Evolutionary conservation across 2,888 invertebrate species (phyloP).

Genomic region (Rhorus exstirpatorius): DNA sequence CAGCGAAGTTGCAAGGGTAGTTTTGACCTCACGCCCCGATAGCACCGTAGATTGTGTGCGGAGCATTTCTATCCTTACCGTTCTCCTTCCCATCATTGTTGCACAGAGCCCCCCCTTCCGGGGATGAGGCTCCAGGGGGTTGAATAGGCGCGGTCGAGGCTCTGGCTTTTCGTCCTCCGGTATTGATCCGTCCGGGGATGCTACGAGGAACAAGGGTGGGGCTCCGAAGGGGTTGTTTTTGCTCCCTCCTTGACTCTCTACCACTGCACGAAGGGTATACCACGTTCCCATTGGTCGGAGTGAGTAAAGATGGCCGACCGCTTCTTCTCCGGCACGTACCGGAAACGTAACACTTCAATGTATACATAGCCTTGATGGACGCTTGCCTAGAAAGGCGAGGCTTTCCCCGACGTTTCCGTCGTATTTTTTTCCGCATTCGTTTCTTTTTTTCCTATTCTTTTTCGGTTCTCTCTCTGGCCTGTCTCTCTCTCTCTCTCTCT

Average conservation of each 20-base stretch:
- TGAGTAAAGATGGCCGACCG: constrained; percentile 82
- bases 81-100: constrained; percentile 63
- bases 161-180: constrained; percentile 65
- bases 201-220: constrained; percentile 78
- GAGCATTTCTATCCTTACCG: constrained; percentile 41
- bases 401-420: constrained; percentile 66
- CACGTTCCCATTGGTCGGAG: constrained; percentile 79
- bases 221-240: constrained; percentile 78
- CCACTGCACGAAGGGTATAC: constrained; percentile 67
- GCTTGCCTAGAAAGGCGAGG: constrained; percentile 67
- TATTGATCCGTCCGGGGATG: constrained; percentile 82
- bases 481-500: constrained; percentile 45
- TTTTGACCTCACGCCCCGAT: constrained; percentile 29
- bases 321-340: constrained; percentile 75
- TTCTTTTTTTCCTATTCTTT: constrained; percentile 32
- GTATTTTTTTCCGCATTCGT: constrained; percentile 25
- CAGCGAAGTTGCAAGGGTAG: constrained; percentile 38
- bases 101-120: too few species aligned
- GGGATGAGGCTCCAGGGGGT: constrained; percentile 66
- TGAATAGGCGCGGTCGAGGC: constrained; percentile 75
- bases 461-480: constrained; percentile 29
- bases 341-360: constrained; percentile 82
- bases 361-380: constrained; percentile 64
- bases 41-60: constrained; percentile 17
- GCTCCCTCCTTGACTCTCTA: constrained; percentile 46